These are phyloP conservation scores for Keiferia lycopersicella DNA, from an alignment of 2,888 invertebrate species.

Conservation along the genomic window DNA sequence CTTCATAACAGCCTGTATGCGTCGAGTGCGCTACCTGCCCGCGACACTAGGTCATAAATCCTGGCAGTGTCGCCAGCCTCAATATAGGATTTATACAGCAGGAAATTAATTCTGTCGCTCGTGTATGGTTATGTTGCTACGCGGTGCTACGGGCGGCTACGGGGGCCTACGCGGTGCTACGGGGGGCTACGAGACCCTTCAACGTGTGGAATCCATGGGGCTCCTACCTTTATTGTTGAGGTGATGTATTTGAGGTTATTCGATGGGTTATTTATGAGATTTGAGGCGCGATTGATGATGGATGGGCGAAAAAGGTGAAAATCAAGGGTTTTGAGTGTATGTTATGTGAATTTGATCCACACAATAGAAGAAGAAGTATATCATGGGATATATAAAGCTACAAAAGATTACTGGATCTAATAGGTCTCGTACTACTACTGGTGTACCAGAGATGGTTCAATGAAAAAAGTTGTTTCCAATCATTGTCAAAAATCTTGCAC, in stretches of 20 bases:
- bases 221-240: slow-evolving; percentile 37
- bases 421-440: too few relatives aligned
- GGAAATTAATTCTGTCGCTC: slow-evolving; percentile 79
- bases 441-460: too few relatives aligned
- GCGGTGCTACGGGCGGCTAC: too few relatives aligned
- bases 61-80: slow-evolving; percentile 71
- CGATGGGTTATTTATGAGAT: background rate
- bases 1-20: slow-evolving; percentile 12
- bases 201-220: slow-evolving; percentile 38
- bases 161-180: too few relatives aligned
- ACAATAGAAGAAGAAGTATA: too few relatives aligned
- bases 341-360: too few relatives aligned
- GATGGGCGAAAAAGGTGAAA: too few relatives aligned
- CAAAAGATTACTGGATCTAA: too few relatives aligned
- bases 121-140: slow-evolving; percentile 66
- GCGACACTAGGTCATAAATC: slow-evolving; percentile 73
- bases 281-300: too few relatives aligned
- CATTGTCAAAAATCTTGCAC: too few relatives aligned
- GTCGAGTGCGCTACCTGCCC: slow-evolving; percentile 54
- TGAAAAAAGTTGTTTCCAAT: too few relatives aligned
- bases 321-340: background rate
- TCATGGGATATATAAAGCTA: too few relatives aligned
- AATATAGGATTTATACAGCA: slow-evolving; percentile 78
- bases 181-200: background rate
- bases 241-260: background rate